These are phyloP conservation scores for Enteromius viviparus DNA, from an alignment of 2,797 vertebrate genomes.

Conservation along the genomic window DNA sequence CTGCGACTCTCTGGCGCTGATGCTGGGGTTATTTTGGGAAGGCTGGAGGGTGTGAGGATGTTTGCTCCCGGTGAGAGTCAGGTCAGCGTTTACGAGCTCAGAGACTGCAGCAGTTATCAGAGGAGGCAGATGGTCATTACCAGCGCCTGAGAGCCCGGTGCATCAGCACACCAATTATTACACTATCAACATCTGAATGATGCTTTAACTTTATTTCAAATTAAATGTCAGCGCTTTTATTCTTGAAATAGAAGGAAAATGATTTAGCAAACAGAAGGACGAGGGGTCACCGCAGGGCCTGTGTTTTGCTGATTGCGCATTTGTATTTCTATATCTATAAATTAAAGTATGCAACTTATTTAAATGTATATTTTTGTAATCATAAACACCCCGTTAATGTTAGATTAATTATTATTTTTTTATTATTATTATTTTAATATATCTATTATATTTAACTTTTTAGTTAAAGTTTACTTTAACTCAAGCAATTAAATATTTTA, in stretches of 20 bases:
- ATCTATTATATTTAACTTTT: not conserved
- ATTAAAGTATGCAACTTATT: not conserved
- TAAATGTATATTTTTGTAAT: not conserved
- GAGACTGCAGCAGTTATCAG: constrained; percentile 24
- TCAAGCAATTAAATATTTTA: not conserved
- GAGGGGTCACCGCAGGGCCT: not conserved
- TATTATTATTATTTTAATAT: too few relatives aligned
- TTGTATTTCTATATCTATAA: not conserved
- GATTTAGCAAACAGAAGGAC: constrained; percentile 20
- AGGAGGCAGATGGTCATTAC: constrained; percentile 41
- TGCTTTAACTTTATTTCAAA: not conserved
- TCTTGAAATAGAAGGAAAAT: not conserved
- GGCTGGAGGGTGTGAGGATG: constrained; percentile 27
- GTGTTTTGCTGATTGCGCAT: not conserved
- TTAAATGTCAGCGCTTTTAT: constrained; percentile 4
- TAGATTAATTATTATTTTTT: too few relatives aligned
- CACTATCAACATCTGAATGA: not conserved
- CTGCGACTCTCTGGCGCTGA: not conserved
- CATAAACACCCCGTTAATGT: not conserved
- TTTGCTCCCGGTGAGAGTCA: constrained; percentile 21
- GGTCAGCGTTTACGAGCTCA: constrained; percentile 29
- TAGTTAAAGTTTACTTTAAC: not conserved
- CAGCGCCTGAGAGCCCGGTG: not conserved
- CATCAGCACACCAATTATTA: constrained; percentile 20
- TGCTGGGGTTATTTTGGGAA: constrained; percentile 33